Base-by-base conservation (phyloP, 2,888 invertebrate species). In the Saturnia pavonia region DNA sequence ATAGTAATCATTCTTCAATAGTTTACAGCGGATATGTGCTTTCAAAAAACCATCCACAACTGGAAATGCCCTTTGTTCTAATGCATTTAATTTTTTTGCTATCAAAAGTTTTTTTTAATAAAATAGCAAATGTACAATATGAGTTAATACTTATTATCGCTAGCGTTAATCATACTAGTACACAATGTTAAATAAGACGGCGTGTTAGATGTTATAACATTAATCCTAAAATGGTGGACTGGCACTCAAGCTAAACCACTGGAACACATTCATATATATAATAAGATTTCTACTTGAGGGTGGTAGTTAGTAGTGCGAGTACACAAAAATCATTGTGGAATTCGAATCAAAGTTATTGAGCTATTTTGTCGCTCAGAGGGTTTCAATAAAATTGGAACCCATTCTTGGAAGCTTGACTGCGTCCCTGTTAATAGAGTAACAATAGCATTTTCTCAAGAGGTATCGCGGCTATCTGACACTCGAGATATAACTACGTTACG, bases 391-490 rank as follows among this genome's bases (percentile, higher is more conserved):
- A 48, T 45, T 48, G 68, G 48, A 27, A 8, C 48, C 48, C 68
- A 34, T 19, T 25, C 12, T 9, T 11, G 22, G 40, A 68, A 27
- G 19, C 40, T 45, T 48, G 43, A 66, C 34, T 70, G 1, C 54
- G 27, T 43, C 16, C 54, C 54, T 70, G 70, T 42, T 42, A 22
- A 43, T 67, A 51, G 48, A 66, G 57, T 68, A 68, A 70, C 67
- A 70, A 70, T 70, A 54, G 70, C 57, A 42, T 70, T 70, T 70
- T 67, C 73, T 76, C 71, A 76, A 78, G 76, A 75, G 74, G 69
- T 74, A 79, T 80, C 78, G 78, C 72, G 63, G 54, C 67, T 72
- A 73, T 72, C 72, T 69, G 68, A 66, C 76, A 77, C 79, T 80
- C 48, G 73, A 80, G 78, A 80, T 80, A 75, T 16, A 63, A 9